Conservation (phyloP, 2,113 vertebrate species). For the Coptodon rendalli region DNA sequence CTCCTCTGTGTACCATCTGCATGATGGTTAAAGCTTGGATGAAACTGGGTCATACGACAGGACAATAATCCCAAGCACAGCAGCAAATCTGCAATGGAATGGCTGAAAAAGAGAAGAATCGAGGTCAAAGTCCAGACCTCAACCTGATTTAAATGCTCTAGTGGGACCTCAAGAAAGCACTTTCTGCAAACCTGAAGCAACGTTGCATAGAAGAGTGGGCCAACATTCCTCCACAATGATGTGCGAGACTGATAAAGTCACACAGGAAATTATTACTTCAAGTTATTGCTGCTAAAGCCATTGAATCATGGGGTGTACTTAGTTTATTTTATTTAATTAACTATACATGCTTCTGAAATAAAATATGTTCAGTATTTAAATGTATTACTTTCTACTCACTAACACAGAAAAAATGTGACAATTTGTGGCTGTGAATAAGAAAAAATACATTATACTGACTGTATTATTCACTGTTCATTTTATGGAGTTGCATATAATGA, state of each 20-base stretch:
- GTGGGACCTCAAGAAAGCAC: background rate
- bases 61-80: background rate
- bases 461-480: background rate
- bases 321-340: background rate
- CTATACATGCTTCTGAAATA: background rate
- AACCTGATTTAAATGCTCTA: background rate
- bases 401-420: background rate
- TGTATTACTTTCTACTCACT: background rate
- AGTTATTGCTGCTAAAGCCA: background rate
- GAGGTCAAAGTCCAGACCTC: background rate
- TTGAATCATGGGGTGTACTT: background rate
- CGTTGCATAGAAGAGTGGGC: background rate
- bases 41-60: background rate
- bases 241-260: background rate
- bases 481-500: background rate
- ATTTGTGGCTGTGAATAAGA: background rate
- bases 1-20: background rate
- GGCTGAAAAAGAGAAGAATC: background rate
- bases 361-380: background rate
- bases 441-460: background rate
- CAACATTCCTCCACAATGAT: background rate
- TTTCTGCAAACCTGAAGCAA: background rate
- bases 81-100: background rate
- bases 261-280: background rate
- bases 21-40: background rate